Percentiles rank a stretch among this genome's conserved stretches.
These are phyloP conservation scores for Apeltes quadracus DNA, from an alignment of 2,113 vertebrate species.

Conservation along the genomic window DNA sequence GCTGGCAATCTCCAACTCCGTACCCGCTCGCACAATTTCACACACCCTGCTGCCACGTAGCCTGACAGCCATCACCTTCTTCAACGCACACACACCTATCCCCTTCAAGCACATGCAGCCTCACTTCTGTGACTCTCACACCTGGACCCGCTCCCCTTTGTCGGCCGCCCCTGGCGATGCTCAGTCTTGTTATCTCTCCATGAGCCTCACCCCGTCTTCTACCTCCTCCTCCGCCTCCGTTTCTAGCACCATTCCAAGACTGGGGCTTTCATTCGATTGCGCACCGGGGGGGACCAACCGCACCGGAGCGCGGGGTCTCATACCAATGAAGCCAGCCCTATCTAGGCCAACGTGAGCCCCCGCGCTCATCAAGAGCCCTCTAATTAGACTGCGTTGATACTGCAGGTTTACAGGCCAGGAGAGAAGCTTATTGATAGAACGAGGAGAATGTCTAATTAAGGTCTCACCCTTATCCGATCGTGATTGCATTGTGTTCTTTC, in stretches of 20 bases:
- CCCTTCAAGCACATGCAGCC: constrained; percentile 47
- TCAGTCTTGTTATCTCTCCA: constrained; percentile 59
- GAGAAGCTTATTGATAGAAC: constrained; percentile 60
- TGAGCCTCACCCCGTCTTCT: constrained; percentile 39
- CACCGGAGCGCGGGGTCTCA: constrained; percentile 42
- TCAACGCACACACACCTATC: neutral
- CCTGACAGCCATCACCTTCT: constrained; percentile 2
- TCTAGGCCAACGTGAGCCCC: constrained; percentile 68
- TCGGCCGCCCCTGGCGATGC: constrained; percentile 33
- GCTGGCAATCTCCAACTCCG: neutral
- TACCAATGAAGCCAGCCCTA: constrained; percentile 57
- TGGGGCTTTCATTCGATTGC: constrained; percentile 59
- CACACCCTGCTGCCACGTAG: neutral
- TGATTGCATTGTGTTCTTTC: constrained; percentile 58
- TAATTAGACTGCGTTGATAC: constrained; percentile 77
- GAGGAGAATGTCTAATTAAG: constrained; percentile 78
- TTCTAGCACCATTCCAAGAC: constrained; percentile 45
- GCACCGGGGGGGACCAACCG: constrained; percentile 50
- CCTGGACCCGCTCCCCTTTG: constrained; percentile 17
- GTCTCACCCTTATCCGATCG: constrained; percentile 64
- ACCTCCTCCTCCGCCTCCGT: constrained; percentile 7
- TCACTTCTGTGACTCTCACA: constrained; percentile 46
- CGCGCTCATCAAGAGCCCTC: constrained; percentile 65
- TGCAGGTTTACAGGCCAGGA: constrained; percentile 51
- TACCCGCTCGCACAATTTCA: neutral